phyloP scores from a whole-genome alignment of 2,888 invertebrate genomes.

The Troides helena region DNA sequence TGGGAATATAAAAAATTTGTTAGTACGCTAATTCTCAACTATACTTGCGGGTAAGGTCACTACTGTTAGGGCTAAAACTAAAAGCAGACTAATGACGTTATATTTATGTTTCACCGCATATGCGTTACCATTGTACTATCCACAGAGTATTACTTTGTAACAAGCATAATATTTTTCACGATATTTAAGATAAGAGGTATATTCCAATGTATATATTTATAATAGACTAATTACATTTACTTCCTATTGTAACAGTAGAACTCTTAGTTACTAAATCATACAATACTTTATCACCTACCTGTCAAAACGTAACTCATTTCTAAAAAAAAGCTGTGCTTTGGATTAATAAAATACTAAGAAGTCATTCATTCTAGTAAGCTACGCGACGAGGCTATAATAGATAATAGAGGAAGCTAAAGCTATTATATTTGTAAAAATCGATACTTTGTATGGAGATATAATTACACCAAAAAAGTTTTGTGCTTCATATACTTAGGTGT shows the following conservation, averaged over 20 bases:
- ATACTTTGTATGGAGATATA: not conserved
- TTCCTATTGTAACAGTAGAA: too few relatives aligned
- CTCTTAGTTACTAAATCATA: not conserved
- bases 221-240: too few relatives aligned
- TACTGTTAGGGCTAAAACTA: slow-evolving; percentile 25
- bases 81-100: slow-evolving; percentile 27
- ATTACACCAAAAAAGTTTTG: not conserved
- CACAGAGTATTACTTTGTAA: not conserved
- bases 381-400: not conserved
- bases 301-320: not conserved
- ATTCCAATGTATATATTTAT: too few relatives aligned
- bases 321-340: not conserved
- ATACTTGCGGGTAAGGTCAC: slow-evolving; percentile 2
- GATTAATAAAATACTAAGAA: not conserved
- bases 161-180: not conserved
- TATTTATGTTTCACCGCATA: slow-evolving; percentile 26
- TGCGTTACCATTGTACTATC: slow-evolving; percentile 8
- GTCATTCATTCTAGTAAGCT: not conserved
- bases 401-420: not conserved
- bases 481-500: not conserved
- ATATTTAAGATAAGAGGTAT: not conserved
- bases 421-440: not conserved
- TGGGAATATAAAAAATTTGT: not conserved
- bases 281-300: not conserved
- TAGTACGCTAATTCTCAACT: not conserved